Percentiles rank a stretch among this genome's conserved stretches.
These are phyloP conservation scores for Fragum sueziense DNA, from an alignment of 2,888 invertebrate species.

Conservation along the genomic window DNA sequence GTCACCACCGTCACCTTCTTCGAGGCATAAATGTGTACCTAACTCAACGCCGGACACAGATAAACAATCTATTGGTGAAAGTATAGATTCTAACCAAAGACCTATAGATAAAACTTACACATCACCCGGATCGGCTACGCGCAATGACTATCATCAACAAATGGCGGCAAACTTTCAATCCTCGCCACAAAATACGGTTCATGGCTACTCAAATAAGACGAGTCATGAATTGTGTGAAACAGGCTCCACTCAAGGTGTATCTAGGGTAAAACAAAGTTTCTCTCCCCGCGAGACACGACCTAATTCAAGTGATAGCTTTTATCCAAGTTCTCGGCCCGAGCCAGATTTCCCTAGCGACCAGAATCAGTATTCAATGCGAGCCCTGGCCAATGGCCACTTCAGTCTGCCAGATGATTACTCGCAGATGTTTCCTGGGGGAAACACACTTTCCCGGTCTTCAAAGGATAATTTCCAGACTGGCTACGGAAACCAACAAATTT, in stretches of 20 bases:
- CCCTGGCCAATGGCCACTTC: slow-evolving; percentile 47
- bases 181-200: background rate
- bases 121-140: background rate
- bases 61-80: background rate
- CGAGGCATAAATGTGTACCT: slow-evolving; percentile 1
- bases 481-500: slow-evolving; percentile 58
- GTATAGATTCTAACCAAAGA: background rate
- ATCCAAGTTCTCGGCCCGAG: slow-evolving; percentile 44
- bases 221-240: slow-evolving; percentile 37
- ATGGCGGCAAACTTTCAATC: background rate
- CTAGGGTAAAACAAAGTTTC: slow-evolving; percentile 49
- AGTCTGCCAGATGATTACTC: slow-evolving; percentile 56
- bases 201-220: background rate
- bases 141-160: slow-evolving; percentile 11
- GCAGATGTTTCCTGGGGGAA: slow-evolving; percentile 49
- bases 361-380: slow-evolving; percentile 43
- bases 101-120: background rate
- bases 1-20: slow-evolving; percentile 25
- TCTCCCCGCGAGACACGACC: slow-evolving; percentile 52
- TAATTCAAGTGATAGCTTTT: slow-evolving; percentile 58
- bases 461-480: slow-evolving; percentile 57
- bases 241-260: slow-evolving; percentile 50
- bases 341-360: slow-evolving; percentile 57
- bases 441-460: slow-evolving; percentile 48
- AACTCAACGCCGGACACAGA: background rate